Evolutionary conservation across 2,113 vertebrate genomes (phyloP).

Genomic region (Rhynchopsitta pachyrhyncha): DNA sequence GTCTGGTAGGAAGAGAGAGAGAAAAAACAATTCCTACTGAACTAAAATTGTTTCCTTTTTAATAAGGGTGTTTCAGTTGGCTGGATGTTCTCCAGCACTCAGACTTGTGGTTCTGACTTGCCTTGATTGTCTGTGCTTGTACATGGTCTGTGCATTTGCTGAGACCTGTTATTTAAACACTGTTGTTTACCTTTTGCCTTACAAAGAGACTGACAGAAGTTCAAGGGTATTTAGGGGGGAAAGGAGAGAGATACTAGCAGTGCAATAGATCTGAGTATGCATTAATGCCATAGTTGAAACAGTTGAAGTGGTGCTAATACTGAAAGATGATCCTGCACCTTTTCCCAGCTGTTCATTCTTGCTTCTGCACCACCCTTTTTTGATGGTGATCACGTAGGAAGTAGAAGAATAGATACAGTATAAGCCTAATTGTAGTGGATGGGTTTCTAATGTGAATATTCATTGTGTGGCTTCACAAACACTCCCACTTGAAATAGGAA

Average conservation of each 20-base stretch:
- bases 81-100: not conserved
- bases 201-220: not conserved
- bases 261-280: not conserved
- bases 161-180: not conserved
- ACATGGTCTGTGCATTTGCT: not conserved
- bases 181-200: not conserved
- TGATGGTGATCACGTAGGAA: not conserved
- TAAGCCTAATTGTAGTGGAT: not conserved
- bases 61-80: not conserved
- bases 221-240: constrained; percentile 53
- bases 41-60: not conserved
- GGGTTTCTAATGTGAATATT: not conserved
- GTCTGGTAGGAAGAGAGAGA: not conserved
- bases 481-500: not conserved
- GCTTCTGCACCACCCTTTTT: not conserved
- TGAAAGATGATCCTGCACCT: constrained; percentile 30
- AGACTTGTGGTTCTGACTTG: not conserved
- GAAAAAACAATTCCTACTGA: not conserved
- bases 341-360: constrained; percentile 40
- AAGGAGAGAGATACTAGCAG: not conserved
- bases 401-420: not conserved
- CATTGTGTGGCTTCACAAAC: not conserved
- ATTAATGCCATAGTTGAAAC: constrained; percentile 15
- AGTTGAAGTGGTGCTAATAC: constrained; percentile 1
- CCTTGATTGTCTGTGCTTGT: not conserved